These are phyloP conservation scores for Trichomalopsis sarcophagae DNA, from an alignment of 1,140 invertebrate genomes.

Conservation along the genomic window DNA sequence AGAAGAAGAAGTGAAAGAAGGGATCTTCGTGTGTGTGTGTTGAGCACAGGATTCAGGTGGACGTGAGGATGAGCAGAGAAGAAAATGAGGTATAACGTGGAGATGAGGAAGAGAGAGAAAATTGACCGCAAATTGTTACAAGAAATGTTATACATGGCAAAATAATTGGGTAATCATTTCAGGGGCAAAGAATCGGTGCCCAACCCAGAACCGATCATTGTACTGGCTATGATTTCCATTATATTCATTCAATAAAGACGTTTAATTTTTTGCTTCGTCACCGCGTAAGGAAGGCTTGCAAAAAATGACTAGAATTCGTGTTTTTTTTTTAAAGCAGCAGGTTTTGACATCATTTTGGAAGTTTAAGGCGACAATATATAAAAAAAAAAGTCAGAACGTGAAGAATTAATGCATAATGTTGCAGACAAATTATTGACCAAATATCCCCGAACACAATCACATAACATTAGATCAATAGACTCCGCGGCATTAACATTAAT, in stretches of 20 bases:
- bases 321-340: no score
- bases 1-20: constrained; percentile 39
- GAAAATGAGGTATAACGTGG: constrained; percentile 22
- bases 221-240: constrained; percentile 38
- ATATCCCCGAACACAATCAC: no score
- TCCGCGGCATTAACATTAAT: constrained; percentile 65
- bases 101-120: constrained; percentile 25
- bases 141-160: constrained; percentile 51
- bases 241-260: constrained; percentile 44
- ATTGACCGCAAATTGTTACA: constrained; percentile 52
- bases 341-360: no score
- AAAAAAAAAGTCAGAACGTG: no score
- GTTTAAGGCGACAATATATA: no score
- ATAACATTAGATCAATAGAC: constrained; percentile 64
- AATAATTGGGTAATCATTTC: constrained; percentile 52
- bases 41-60: neutral
- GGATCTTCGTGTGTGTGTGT: constrained; percentile 20
- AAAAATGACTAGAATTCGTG: no score
- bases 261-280: constrained; percentile 41
- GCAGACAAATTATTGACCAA: no score
- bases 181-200: constrained; percentile 18
- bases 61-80: constrained; percentile 4
- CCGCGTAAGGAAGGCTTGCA: no score
- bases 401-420: no score
- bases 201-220: constrained; percentile 22